Percentiles rank a stretch among this genome's conserved stretches.
These are phyloP conservation scores for Scaptomyza parva DNA, from an alignment of 2,888 invertebrate genomes.

Conservation along the genomic window DNA sequence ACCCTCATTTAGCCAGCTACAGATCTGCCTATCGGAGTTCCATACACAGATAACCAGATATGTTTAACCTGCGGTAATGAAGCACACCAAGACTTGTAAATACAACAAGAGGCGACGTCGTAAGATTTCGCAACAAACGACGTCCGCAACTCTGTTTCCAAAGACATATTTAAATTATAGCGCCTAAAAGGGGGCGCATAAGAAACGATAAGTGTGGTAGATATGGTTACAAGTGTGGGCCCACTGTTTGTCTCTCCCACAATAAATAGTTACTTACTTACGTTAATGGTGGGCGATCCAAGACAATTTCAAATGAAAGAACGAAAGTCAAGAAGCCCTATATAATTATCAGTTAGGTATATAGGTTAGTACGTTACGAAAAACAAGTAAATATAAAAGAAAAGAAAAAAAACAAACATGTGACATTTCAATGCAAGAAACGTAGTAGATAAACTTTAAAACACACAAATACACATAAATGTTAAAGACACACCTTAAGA, in stretches of 20 bases:
- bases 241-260: constrained; percentile 33
- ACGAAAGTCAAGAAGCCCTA: constrained; percentile 8
- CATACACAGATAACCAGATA: constrained; percentile 94
- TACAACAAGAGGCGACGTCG: constrained; percentile 76
- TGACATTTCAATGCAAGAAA: constrained; percentile 76
- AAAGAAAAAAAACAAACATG: constrained; percentile 45
- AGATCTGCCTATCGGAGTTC: constrained; percentile 93
- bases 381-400: not conserved
- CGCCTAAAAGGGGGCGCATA: constrained; percentile 25
- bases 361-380: constrained; percentile 42
- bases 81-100: constrained; percentile 77
- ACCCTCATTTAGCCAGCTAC: constrained; percentile 92
- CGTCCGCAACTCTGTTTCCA: constrained; percentile 69
- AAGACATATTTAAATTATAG: constrained; percentile 72
- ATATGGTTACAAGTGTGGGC: constrained; percentile 31
- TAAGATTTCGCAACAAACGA: constrained; percentile 73
- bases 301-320: constrained; percentile 10
- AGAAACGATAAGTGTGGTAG: constrained; percentile 27
- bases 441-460: constrained; percentile 46
- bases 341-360: constrained; percentile 37
- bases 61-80: constrained; percentile 87
- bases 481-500: constrained; percentile 37
- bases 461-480: constrained; percentile 30
- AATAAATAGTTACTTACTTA: constrained; percentile 60
- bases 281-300: constrained; percentile 37